Conservation (phyloP, 2,113 vertebrate species). For the Siniperca knerii region DNA sequence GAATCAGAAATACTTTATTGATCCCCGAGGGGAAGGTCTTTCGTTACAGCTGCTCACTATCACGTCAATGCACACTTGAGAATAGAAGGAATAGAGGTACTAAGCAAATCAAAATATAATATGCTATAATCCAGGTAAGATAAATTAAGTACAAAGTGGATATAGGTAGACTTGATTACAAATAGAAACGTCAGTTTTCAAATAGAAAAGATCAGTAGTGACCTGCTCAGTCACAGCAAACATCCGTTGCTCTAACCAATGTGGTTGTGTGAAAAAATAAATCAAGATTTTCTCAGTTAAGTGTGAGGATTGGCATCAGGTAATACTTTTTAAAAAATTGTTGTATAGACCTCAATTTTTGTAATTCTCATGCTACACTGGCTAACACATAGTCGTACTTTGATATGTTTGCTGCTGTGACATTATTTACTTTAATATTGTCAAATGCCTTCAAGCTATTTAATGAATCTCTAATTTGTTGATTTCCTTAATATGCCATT, state of each 20-base stretch:
- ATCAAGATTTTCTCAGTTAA: constrained; percentile 9
- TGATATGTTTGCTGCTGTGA: constrained; percentile 10
- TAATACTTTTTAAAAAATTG: not conserved
- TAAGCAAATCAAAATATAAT: no score
- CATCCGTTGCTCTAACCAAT: not conserved
- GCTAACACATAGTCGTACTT: not conserved
- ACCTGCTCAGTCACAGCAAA: constrained; percentile 11
- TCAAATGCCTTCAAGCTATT: constrained; percentile 27
- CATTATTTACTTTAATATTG: constrained; percentile 32
- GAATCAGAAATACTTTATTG: no score
- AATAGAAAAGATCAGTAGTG: not conserved
- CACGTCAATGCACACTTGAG: no score
- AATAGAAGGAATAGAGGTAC: no score
- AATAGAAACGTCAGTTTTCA: not conserved
- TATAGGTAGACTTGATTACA: not conserved
- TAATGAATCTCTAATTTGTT: constrained; percentile 61
- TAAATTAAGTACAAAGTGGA: no score
- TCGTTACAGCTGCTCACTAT: no score
- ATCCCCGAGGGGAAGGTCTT: no score
- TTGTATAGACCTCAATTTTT: not conserved
- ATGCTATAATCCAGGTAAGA: no score
- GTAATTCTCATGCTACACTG: not conserved
- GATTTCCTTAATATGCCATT: constrained; percentile 47
- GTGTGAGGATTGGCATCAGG: constrained; percentile 3
- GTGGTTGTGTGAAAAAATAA: constrained; percentile 8